Evolutionary conservation across 2,888 invertebrate species (phyloP), one percentile per base, ranked within the genome.

Genomic region (Pogonocherus hispidulus): DNA sequence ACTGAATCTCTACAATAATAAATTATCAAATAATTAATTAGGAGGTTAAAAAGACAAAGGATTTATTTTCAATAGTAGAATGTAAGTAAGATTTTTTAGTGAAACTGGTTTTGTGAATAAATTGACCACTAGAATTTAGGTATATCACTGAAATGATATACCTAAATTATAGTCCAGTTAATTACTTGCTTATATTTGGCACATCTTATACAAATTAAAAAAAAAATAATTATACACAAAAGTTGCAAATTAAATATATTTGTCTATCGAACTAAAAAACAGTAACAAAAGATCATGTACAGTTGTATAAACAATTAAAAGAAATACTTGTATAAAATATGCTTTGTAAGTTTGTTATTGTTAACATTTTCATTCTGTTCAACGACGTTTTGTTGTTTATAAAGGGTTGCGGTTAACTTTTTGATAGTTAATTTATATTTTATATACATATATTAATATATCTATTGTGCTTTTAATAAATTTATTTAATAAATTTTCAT

Each of bases 321-420:
- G 67, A 67, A 67, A 63, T 41, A 41, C 67, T 73, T 73, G 73
- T 73, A 71, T 71, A 72, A 69, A 71, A 67, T 74, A 72, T 69
- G 66, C 65, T 74, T 65, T 70, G 70, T 72, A 73, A 71, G 68
- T 72, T 75, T 73, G 73, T 75, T 75, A 69, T 75, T 75, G 75
- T 75, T 74, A 72, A 73, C 70, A 70, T 67, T 73, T 71, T 74
- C 72, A 74, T 72, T 74, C 66, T 71, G 70, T 72, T 74, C 66
- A 66, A 67, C 66, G 70, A 68, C 71, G 67, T 67, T 67, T 65
- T 64, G 73, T 77, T 76, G 72, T 73, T 74, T 73, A 76, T 64
- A 66, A 72, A 74, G 71, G 80, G 79, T 80, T 79, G 80, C 79
- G 79, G 80, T 79, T 74, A 74, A 77, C 74, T 79, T 79, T 76